A percentile compares a stretch with the other conserved stretches of the same genome.
phyloP scores from a whole-genome alignment of 2,113 vertebrate species.

The Pangasianodon hypophthalmus region DNA sequence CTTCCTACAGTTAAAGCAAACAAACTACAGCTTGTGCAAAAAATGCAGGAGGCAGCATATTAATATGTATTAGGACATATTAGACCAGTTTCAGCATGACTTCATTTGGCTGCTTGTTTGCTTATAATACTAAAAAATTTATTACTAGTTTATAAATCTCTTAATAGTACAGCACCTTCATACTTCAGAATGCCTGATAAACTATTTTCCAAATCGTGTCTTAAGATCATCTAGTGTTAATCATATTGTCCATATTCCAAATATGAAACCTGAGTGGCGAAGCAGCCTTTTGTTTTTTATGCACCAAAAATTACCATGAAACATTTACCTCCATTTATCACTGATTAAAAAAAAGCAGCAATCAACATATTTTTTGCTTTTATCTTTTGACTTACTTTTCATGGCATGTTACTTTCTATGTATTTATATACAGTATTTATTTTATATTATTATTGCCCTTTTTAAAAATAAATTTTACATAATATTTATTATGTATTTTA shows the following conservation, averaged over 20 bases:
- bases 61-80: not conserved
- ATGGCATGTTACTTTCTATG: not conserved
- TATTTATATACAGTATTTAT: not conserved
- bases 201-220: not conserved
- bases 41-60: slow-evolving; percentile 5
- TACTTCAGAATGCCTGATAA: not conserved
- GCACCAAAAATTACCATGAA: not conserved
- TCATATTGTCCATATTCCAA: not conserved
- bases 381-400: not conserved
- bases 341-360: not conserved
- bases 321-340: not conserved
- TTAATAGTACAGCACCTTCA: not conserved
- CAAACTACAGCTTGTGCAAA: not conserved
- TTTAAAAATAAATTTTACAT: not conserved
- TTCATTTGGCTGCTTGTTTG: not conserved
- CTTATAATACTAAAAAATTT: not conserved
- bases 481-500: not conserved
- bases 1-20: not conserved
- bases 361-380: not conserved
- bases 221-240: not conserved
- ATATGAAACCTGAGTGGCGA: not conserved
- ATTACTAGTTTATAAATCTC: not conserved
- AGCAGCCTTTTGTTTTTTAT: not conserved
- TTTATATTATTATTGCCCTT: not conserved
- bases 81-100: not conserved